phyloP scores from a whole-genome alignment of 64 coral and sea anemone genomes.

The Montipora capricornis region DNA sequence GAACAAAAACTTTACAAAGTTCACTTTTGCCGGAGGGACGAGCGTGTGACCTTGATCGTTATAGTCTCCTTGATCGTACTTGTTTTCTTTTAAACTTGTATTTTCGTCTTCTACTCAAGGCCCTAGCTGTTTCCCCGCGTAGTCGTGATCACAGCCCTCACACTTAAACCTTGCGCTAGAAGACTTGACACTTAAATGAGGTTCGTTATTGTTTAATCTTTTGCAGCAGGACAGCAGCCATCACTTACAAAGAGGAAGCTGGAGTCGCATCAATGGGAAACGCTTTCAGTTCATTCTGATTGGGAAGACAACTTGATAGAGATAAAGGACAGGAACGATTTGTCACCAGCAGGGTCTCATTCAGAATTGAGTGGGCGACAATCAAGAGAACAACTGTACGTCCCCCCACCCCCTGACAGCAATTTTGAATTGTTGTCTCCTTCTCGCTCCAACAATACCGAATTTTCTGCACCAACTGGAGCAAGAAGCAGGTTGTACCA shows the following conservation, averaged over 20 bases:
- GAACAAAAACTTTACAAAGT: too few relatives aligned
- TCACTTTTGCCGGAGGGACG: too few relatives aligned
- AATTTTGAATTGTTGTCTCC: not conserved
- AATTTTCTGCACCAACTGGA: not conserved
- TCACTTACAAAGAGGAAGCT: not conserved
- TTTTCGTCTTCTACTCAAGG: too few relatives aligned
- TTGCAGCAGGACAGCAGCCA: not conserved
- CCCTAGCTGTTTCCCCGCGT: too few relatives aligned
- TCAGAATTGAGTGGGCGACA: not conserved
- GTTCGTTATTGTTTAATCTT: too few relatives aligned
- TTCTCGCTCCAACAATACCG: not conserved
- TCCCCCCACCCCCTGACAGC: constrained; percentile 19
- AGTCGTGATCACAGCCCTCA: too few relatives aligned
- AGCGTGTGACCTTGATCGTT: too few relatives aligned
- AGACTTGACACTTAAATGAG: too few relatives aligned
- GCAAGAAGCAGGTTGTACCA: not conserved
- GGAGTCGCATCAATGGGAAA: not conserved
- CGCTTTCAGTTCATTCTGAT: constrained; percentile 14
- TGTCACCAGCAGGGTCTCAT: not conserved
- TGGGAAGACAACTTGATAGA: constrained; percentile 16
- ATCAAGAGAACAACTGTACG: constrained; percentile 6
- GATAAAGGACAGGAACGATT: not conserved
- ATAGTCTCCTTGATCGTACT: too few relatives aligned
- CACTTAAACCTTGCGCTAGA: too few relatives aligned
- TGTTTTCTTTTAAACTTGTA: too few relatives aligned